A percentile compares a stretch with the other conserved stretches of the same genome.
phyloP scores from a whole-genome alignment of 2,113 vertebrate species.

The Pterocles orientalis region DNA sequence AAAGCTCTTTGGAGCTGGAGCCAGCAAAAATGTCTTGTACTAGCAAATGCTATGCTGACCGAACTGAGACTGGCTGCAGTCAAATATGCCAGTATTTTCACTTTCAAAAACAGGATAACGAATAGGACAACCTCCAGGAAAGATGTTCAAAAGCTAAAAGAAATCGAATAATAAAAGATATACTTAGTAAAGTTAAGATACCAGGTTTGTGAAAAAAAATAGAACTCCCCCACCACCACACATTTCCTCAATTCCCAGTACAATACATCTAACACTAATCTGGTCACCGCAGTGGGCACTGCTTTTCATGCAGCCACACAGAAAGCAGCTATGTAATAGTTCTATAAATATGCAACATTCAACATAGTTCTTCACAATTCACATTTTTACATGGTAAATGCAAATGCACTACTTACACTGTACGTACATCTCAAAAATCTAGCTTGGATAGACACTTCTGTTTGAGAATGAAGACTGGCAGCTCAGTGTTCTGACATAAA shows the following conservation, averaged over 20 bases:
- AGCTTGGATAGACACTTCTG: background rate
- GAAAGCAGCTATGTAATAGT: background rate
- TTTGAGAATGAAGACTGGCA: background rate
- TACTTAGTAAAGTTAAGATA: background rate
- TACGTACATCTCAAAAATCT: background rate
- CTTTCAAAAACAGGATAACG: background rate
- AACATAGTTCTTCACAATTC: background rate
- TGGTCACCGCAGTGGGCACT: rapidly evolving
- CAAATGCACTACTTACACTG: background rate
- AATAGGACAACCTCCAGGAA: background rate
- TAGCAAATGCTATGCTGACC: background rate
- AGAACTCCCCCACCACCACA: background rate
- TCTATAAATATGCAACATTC: background rate
- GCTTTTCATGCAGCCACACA: background rate
- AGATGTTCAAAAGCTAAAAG: background rate
- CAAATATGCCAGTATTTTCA: background rate
- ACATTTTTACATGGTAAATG: background rate
- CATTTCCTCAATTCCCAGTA: background rate
- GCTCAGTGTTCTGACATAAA: background rate
- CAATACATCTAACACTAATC: background rate
- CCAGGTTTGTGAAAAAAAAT: background rate
- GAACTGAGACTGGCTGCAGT: background rate
- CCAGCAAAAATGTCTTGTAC: background rate
- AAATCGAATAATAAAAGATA: background rate
- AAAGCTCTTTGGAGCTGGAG: background rate